phyloP scores from a whole-genome alignment of 2,113 vertebrate genomes.

The Dipodomys ordii region DNA sequence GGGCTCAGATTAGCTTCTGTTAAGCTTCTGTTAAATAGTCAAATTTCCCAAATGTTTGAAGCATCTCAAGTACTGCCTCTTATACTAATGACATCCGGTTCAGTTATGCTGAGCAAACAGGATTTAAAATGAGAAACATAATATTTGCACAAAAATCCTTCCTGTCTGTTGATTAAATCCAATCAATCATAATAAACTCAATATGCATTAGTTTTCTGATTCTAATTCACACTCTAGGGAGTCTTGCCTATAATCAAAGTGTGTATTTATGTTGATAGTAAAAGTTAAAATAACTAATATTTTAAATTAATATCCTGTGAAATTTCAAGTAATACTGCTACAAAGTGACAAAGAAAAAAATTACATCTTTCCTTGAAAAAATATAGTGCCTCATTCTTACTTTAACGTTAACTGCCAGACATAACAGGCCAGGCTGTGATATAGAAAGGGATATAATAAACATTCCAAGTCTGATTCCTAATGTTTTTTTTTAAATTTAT shows the following conservation, averaged over 20 bases:
- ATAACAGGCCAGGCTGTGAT: neutral
- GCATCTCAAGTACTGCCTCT: slow-evolving; percentile 60
- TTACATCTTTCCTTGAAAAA: slow-evolving; percentile 40
- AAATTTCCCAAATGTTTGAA: slow-evolving; percentile 56
- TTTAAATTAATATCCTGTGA: slow-evolving; percentile 58
- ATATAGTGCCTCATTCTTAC: neutral
- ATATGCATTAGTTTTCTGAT: slow-evolving; percentile 26
- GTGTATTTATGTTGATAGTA: slow-evolving; percentile 60
- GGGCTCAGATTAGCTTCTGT: slow-evolving; percentile 39
- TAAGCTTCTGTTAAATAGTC: neutral
- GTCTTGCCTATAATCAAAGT: slow-evolving; percentile 36
- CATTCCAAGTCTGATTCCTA: neutral
- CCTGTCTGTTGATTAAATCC: slow-evolving; percentile 82
- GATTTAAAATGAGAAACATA: slow-evolving; percentile 80
- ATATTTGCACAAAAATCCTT: slow-evolving; percentile 80
- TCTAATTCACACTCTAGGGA: slow-evolving; percentile 41
- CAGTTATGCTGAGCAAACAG: slow-evolving; percentile 80
- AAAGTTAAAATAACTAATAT: slow-evolving; percentile 66
- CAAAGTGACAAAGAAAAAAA: slow-evolving; percentile 14
- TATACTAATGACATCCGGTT: slow-evolving; percentile 73
- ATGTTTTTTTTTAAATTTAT: neutral
- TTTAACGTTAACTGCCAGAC: neutral
- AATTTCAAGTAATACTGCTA: slow-evolving; percentile 55
- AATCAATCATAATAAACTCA: slow-evolving; percentile 75
- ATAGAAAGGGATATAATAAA: neutral